Conservation (phyloP, 2,797 vertebrate genomes). For the Tarsius wallacei region DNA sequence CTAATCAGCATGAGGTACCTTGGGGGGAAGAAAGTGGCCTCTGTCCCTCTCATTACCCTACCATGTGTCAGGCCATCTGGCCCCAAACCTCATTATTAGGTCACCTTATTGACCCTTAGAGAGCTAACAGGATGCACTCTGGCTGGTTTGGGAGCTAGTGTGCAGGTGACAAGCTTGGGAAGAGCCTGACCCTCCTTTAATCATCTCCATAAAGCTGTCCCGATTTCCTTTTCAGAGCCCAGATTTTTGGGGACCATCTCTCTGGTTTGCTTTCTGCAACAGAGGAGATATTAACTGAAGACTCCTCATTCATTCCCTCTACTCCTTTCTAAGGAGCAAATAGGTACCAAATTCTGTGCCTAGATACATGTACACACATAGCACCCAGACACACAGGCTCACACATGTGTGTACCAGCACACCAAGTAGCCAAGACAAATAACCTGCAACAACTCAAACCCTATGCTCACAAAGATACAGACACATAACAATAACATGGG, state of each 20-base stretch:
- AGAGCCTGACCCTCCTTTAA: not conserved
- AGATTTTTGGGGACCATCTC: not conserved
- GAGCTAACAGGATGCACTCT: not conserved
- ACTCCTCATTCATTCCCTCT: not conserved
- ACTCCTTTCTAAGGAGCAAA: conserved; percentile 3
- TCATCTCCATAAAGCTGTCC: not conserved
- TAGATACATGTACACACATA: not conserved
- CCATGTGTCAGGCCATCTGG: conserved; percentile 64
- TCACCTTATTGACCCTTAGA: not conserved
- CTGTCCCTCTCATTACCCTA: not conserved
- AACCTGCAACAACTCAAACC: not conserved
- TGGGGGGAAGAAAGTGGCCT: not conserved
- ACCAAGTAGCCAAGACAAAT: not conserved
- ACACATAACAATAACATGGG: not conserved
- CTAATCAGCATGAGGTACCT: not conserved
- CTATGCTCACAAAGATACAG: not conserved
- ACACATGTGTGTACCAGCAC: not conserved
- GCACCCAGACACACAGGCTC: not conserved
- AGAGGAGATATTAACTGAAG: not conserved
- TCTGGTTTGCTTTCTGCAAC: not conserved
- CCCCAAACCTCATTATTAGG: not conserved
- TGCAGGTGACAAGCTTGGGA: not conserved
- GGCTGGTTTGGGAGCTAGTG: not conserved
- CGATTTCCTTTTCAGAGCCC: conserved; percentile 4
- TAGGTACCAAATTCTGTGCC: not conserved